Evolutionary conservation across 2,797 vertebrate genomes (phyloP).

Genomic region (Eurystomus glaucurus): DNA sequence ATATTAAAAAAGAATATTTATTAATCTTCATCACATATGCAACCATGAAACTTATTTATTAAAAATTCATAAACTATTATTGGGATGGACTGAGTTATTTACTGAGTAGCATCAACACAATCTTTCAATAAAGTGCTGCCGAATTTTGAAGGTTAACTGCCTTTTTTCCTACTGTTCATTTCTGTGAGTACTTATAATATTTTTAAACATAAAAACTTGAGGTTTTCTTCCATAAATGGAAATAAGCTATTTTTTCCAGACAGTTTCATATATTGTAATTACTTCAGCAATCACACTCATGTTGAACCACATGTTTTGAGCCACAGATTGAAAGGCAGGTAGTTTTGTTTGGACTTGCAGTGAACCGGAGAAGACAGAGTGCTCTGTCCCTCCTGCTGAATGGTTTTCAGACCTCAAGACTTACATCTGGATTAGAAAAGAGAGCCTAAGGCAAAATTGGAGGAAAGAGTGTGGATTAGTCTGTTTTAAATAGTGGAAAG

Average conservation of each 20-base stretch:
- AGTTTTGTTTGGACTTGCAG: neutral
- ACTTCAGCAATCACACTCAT: neutral
- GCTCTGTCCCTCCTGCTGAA: neutral
- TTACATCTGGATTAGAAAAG: neutral
- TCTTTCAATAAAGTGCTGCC: neutral
- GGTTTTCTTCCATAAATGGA: fast-evolving
- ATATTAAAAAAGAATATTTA: neutral
- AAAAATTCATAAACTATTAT: neutral
- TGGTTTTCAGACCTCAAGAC: neutral
- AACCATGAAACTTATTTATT: neutral
- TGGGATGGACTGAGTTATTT: neutral
- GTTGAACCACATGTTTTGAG: neutral
- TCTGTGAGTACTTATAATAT: neutral
- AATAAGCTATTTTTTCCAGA: neutral
- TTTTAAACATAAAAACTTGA: neutral
- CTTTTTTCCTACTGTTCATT: neutral
- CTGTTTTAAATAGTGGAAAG: neutral
- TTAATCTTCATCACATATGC: neutral
- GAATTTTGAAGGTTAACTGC: neutral
- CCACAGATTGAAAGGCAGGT: neutral
- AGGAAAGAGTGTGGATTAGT: neutral
- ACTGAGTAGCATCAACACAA: neutral
- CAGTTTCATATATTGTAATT: neutral
- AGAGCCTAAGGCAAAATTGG: neutral
- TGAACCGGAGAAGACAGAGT: neutral